Conservation (phyloP, 2,797 vertebrate species). For the Coregonus suidteri region DNA sequence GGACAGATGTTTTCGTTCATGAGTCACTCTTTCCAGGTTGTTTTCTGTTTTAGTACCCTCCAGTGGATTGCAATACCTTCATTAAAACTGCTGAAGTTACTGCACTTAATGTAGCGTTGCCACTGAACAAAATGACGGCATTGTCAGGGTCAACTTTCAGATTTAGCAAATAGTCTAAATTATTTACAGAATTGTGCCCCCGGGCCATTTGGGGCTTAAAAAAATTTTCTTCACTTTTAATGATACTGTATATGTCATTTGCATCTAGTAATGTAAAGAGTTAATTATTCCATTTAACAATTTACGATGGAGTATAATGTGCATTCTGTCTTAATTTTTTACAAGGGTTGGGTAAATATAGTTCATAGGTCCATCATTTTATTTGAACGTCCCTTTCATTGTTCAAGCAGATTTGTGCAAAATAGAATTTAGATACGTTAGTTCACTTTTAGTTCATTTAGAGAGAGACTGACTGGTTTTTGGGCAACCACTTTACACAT, state of each 20-base stretch:
- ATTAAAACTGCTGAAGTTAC: conserved; percentile 37
- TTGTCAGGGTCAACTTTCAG: conserved; percentile 38
- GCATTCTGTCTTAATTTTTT: neutral
- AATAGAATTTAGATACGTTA: neutral
- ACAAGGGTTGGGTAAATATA: neutral
- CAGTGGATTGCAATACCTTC: conserved; percentile 37
- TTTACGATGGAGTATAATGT: neutral
- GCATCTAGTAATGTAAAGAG: no score
- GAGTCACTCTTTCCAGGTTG: conserved; percentile 56
- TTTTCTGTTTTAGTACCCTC: conserved; percentile 53
- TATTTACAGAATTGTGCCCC: neutral
- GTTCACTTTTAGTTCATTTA: no score
- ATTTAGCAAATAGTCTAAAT: neutral
- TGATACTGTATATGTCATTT: neutral
- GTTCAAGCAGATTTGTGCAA: neutral
- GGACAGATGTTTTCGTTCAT: conserved; percentile 58
- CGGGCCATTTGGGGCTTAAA: neutral
- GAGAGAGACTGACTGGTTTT: no score
- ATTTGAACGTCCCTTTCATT: no score
- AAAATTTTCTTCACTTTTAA: neutral
- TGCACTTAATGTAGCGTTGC: conserved; percentile 33
- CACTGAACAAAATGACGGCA: conserved; percentile 23
- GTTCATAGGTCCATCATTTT: no score
- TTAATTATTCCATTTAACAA: no score
- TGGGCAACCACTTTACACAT: no score